Percentiles rank a stretch among this genome's conserved stretches.
phyloP scores from a whole-genome alignment of 2,888 invertebrate species.

The Myopa tessellatipennis region DNA sequence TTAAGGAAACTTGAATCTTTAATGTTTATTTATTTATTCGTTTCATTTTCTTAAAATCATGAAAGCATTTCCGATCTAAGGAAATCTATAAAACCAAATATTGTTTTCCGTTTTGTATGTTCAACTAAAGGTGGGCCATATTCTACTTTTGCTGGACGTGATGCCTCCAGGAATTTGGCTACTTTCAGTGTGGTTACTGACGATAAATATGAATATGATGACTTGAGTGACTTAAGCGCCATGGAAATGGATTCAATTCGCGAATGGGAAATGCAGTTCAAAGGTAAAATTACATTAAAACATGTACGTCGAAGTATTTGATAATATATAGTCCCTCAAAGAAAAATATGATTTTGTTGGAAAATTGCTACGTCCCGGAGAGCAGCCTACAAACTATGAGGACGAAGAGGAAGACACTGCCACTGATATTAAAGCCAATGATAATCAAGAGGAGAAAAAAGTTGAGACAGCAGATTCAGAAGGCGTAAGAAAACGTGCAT shows the following conservation, averaged over 20 bases:
- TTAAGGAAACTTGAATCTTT: too few relatives aligned
- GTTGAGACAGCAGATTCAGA: constrained; percentile 43
- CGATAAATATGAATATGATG: constrained; percentile 90
- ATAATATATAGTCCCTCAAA: constrained; percentile 61
- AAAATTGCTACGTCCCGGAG: constrained; percentile 88
- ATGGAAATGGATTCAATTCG: constrained; percentile 95
- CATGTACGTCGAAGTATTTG: not conserved
- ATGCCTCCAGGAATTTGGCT: constrained; percentile 94
- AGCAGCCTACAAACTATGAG: constrained; percentile 89
- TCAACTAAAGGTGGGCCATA: constrained; percentile 85
- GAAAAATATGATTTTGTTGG: constrained; percentile 96
- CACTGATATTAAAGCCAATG: constrained; percentile 33
- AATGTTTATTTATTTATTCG: too few relatives aligned
- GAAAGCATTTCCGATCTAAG: too few relatives aligned
- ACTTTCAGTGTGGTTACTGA: constrained; percentile 88
- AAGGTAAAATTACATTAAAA: constrained; percentile 73
- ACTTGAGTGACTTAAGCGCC: constrained; percentile 91
- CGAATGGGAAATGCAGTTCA: constrained; percentile 98
- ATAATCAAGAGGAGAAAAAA: constrained; percentile 34
- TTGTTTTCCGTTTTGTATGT: too few relatives aligned
- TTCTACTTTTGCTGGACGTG: constrained; percentile 92
- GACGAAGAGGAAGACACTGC: constrained; percentile 78
- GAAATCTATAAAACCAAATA: too few relatives aligned
- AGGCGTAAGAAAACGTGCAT: constrained; percentile 52
- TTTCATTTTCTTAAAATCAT: too few relatives aligned